Evolutionary conservation across 2,113 vertebrate species (phyloP).

Genomic region (Plestiodon gilberti): DNA sequence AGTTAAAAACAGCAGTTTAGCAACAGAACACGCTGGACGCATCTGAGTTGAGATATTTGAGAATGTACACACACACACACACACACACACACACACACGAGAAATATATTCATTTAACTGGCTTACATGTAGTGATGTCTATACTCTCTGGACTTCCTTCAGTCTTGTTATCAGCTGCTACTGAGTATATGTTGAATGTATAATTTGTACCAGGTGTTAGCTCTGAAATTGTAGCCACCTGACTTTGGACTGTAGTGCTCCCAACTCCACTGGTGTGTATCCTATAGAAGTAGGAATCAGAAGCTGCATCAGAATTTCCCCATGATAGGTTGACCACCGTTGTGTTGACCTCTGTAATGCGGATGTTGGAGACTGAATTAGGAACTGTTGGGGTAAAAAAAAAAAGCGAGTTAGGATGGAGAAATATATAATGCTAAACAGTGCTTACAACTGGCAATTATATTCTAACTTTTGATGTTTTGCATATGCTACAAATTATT

Average conservation of each 20-base stretch:
- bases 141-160: not conserved
- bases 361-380: constrained; percentile 37
- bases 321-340: constrained; percentile 41
- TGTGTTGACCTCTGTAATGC: not conserved
- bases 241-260: rapidly evolving
- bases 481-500: not conserved
- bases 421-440: not conserved
- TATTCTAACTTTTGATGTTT: not conserved
- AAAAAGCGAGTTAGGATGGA: not conserved
- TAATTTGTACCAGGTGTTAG: constrained; percentile 74
- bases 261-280: constrained; percentile 2
- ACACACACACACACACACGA: not conserved
- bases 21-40: not conserved
- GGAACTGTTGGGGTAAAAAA: constrained; percentile 18
- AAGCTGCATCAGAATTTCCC: constrained; percentile 29
- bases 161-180: constrained; percentile 49
- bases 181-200: constrained; percentile 67
- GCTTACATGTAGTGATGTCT: constrained; percentile 77
- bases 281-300: constrained; percentile 26
- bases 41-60: too few species aligned
- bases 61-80: too few species aligned
- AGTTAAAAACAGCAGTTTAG: not conserved
- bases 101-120: not conserved
- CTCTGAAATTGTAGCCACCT: rapidly evolving
- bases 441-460: not conserved